Evolutionary conservation across 64 coral and sea anemone species (phyloP), one percentile per base, ranked within the genome.

Genomic region (Stichodactyla mertensii): DNA sequence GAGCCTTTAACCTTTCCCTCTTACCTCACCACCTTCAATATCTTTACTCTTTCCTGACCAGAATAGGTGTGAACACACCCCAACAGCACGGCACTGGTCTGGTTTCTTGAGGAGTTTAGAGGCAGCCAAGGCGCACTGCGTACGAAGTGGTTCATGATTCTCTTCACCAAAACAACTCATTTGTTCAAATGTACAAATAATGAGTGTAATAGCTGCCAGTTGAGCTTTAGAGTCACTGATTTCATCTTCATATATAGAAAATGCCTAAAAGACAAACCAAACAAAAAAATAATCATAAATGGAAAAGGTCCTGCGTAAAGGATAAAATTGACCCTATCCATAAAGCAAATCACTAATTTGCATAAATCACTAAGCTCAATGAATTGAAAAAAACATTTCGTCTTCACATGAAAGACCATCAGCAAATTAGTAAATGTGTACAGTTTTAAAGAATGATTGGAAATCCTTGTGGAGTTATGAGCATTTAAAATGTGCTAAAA

Each of bases 121-220:
- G 6, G 97, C 93, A 54, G 97, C 97, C 31, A 95, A 88, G 54
- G 97, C 97, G 55, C 93, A 99, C 86, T 99, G 92, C 0, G 97
- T 99, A 56, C 97, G 88, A 27, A 99, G 51, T 11, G 97, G 97
- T 19, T 99, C 97, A 52, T 99, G 97, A 57, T 99, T 99, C 79
- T 99, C 97, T 51, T 99, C 97, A 7, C 97, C 93, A 80, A 99
- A 99, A 83, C 97, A 99, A 13, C 85, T 99, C 97, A 99, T 99
- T 64, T 95, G 90, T 89, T 99, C 97, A 77, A 99, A 99, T 24
- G 97, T 99, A 59, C 97, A 88, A 26, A 99, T 99, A 13, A 99
- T 95, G 1, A 99, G 88, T 0, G 97, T 99, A 7, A 99, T 99
- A 80, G 97, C 97, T 0, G 93, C 97, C 31, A 99, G 77, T 66